Base-by-base conservation (phyloP, 2,113 vertebrate genomes). In the Upupa epops region DNA sequence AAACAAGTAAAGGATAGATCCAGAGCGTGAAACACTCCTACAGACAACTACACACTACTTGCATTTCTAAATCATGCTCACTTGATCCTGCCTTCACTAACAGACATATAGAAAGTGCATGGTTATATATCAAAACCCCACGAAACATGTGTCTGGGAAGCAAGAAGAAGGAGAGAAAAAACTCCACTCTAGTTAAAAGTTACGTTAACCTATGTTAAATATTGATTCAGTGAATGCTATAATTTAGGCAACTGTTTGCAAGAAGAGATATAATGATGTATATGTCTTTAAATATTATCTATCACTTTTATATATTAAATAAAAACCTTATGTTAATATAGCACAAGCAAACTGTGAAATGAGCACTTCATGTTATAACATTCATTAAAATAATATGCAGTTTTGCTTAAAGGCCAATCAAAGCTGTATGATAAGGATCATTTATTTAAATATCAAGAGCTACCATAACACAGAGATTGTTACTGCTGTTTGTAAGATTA, bases 401-500 rank as follows among this genome's bases (percentile, higher is more conserved):
- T 29, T 93, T 84, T 82, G 13, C 32, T 89, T 84, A 76, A 84
- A 72, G 19, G 8, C 28, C 75, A 37, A 52, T 22, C 51, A 90
- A 72, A 95, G 15, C 52, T 70, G 17, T 92, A 71, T 78, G 80
- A 93, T n/a, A 85, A 79, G 32, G 46, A 65, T 55, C 42, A 59
- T 46, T 71, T 73, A 48, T 71, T 90, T 70, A 42, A 90, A 77
- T 64, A 84, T 26, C 25, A 73, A 88, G 56, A 86, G 42, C 59
- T 87, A 95, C n/a, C 17, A 11, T 52, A 88, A 79, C 55, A 88
- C 31, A 63, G 37, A 51, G 60, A 65, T 72, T 61, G 45, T 63
- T 89, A 86, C 58, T 58, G 51, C 26, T 34, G 93, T 93, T 72
- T 93, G 26, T 36, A 58, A 83, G 70, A 89, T 55, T n/a, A 64